Evolutionary conservation across 2,113 vertebrate species (phyloP), one percentile per base, ranked within the genome.

Genomic region (Serilophus lunatus): DNA sequence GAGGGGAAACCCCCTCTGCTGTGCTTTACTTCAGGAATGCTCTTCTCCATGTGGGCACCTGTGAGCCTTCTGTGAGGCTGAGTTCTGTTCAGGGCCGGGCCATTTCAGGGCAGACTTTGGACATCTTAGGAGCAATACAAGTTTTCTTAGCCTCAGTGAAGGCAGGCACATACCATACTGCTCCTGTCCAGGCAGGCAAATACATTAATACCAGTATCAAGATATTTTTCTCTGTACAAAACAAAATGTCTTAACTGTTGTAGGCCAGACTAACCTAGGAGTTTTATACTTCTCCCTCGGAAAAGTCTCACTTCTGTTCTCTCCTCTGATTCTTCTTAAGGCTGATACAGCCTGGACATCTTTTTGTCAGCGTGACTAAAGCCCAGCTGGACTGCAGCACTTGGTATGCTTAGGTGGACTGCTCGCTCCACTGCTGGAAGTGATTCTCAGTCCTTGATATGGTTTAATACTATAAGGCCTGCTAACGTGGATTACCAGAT

Each of bases 401-500:
- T 83, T 63, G 47, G n/a, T 88, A 8, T 59, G 88, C 82, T 59
- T 47, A 60, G 31, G 68, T 83, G 51, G 66, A 80, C 54, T 54
- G 75, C 26, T 72, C 26, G 72, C 50, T 92, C 47, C 60, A 22
- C 50, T 54, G 33, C 86, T 65, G 14, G 56, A 51, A 88, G 76
- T 86, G 82, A 88, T 90, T 91, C 91, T 81, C 64, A 77, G 10
- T 78, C 26, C 49, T 53, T 82, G 83, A 71, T 81, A 84, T 3
- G 8, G 69, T 93, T 93, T 95, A 92, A 72, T 94, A 74, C 60
- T 29, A 33, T 88, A 81, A 95, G 88, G 82, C 90, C 64, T 82
- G 64, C 86, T 93, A 81, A 96, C 93, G 88, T 18, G 84, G 95
- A 92, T 97, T 97, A 95, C n/a, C 47, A 50, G 82, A 54, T 25